phyloP scores from a whole-genome alignment of 2,797 vertebrate species.

The Micrastur ruficollis region DNA sequence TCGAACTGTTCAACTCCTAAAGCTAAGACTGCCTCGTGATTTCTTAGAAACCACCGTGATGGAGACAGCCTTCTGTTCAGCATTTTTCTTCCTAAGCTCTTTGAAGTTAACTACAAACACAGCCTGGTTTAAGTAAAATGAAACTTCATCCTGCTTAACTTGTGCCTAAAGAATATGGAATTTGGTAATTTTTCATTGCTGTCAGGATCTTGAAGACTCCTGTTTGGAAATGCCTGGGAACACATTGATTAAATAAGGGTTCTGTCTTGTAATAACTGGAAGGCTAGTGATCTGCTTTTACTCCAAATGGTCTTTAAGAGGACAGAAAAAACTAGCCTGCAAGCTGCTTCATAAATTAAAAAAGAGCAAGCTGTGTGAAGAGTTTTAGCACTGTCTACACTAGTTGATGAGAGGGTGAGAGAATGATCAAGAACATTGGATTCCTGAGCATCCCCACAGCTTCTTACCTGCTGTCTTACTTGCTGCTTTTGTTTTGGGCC shows the following conservation, averaged over 20 bases:
- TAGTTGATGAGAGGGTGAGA: not conserved
- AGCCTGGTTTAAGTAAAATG: not conserved
- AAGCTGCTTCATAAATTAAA: not conserved
- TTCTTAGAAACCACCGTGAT: not conserved
- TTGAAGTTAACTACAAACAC: not conserved
- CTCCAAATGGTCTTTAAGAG: not conserved
- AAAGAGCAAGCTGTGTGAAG: not conserved
- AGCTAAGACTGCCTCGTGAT: not conserved
- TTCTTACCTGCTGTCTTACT: not conserved
- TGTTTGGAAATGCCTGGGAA: not conserved
- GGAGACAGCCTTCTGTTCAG: not conserved
- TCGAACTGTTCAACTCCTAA: not conserved
- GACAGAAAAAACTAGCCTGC: not conserved
- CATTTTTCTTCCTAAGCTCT: not conserved
- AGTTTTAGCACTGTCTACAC: not conserved
- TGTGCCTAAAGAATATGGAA: not conserved
- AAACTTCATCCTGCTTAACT: not conserved
- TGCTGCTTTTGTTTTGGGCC: not conserved
- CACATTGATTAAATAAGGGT: not conserved
- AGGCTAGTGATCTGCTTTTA: not conserved
- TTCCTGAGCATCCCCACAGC: not conserved
- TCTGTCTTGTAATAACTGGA: not conserved
- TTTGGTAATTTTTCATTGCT: not conserved
- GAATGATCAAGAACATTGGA: not conserved
- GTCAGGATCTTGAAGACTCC: not conserved